A percentile compares a stretch with the other conserved stretches of the same genome.
These are phyloP conservation scores for Hozukius guyotensis DNA, from an alignment of 2,797 vertebrate genomes.

Conservation along the genomic window DNA sequence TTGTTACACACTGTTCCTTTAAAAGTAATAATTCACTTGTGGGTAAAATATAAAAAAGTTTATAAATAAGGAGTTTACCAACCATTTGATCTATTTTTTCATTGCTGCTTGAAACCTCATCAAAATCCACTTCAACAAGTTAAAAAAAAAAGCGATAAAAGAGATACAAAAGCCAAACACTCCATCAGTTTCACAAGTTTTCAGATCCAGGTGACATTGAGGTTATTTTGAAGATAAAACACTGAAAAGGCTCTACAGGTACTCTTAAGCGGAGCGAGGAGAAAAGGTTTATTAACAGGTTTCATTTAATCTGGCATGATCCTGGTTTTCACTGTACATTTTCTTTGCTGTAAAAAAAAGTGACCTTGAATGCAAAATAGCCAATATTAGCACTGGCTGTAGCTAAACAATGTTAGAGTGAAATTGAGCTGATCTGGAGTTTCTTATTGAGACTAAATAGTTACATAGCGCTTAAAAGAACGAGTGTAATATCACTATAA, in stretches of 20 bases:
- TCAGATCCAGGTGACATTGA: not conserved
- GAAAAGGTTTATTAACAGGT: not conserved
- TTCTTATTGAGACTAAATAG: not conserved
- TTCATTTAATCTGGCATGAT: not conserved
- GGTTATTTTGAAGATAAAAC: constrained; percentile 11
- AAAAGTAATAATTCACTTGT: not conserved
- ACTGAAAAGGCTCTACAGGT: not conserved
- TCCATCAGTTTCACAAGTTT: not conserved
- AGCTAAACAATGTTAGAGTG: not conserved
- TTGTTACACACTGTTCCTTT: not conserved
- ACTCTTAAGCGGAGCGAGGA: not conserved
- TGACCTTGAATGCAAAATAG: not conserved
- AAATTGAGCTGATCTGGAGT: not conserved
- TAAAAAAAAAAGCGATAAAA: not conserved
- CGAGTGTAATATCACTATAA: not conserved
- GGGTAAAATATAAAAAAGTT: not conserved
- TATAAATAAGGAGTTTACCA: not conserved
- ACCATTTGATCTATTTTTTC: not conserved
- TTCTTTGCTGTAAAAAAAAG: not conserved
- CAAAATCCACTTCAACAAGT: constrained; percentile 6
- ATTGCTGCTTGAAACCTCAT: not conserved
- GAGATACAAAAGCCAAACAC: not conserved
- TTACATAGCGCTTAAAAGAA: not conserved
- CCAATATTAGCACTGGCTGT: not conserved
- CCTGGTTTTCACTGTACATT: not conserved